Evolutionary conservation across 2,113 vertebrate genomes (phyloP).

Genomic region (Gymnocephalus cernua): DNA sequence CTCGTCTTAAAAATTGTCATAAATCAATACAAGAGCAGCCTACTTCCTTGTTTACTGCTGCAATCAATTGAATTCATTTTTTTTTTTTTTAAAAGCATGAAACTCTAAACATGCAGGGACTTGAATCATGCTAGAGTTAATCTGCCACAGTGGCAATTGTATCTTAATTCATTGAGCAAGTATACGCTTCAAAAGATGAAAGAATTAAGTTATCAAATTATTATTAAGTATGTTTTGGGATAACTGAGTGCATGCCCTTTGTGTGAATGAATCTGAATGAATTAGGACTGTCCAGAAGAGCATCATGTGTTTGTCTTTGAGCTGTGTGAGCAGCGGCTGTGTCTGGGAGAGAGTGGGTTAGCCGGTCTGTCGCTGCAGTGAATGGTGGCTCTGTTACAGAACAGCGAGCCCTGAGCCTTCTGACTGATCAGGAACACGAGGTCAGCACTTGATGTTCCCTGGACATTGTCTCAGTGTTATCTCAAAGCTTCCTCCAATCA

Average conservation of each 20-base stretch:
- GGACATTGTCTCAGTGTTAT: conserved; percentile 53
- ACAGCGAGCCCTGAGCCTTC: conserved; percentile 44
- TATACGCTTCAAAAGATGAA: not conserved
- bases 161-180: not conserved
- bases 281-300: conserved; percentile 30
- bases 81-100: not conserved
- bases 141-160: not conserved
- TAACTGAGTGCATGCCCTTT: not conserved
- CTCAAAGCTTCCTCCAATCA: conserved; percentile 16
- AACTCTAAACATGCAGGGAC: not conserved
- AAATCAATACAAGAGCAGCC: too few relatives aligned
- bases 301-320: conserved; percentile 51
- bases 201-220: not conserved
- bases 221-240: not conserved
- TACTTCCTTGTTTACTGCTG: too few relatives aligned
- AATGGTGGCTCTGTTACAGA: conserved; percentile 73
- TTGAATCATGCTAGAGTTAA: not conserved
- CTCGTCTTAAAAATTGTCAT: too few relatives aligned
- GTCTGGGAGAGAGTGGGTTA: not conserved
- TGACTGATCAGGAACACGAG: conserved; percentile 67
- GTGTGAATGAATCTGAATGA: conserved; percentile 18
- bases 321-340: conserved; percentile 22
- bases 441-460: conserved; percentile 57
- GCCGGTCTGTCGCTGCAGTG: conserved; percentile 30
- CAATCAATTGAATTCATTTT: too few relatives aligned